phyloP scores from a whole-genome alignment of 2,888 invertebrate genomes.

The Myopa testacea region DNA sequence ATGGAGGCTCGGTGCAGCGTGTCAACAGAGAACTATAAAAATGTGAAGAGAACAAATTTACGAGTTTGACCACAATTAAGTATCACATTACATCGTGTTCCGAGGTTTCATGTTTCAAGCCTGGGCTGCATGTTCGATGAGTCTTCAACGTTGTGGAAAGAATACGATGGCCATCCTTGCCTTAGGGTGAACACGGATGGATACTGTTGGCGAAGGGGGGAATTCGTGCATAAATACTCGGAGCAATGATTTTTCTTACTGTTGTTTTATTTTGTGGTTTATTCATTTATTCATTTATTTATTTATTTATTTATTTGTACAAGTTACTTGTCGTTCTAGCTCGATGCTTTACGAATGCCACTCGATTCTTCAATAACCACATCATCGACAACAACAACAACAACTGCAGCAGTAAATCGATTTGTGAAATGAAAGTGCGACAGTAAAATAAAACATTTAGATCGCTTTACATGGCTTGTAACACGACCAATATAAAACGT shows the following conservation, averaged over 20 bases:
- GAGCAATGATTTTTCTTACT: not conserved
- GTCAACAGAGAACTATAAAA: not conserved
- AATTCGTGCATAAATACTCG: not conserved
- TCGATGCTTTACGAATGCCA: not conserved
- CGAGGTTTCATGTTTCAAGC: conserved; percentile 41
- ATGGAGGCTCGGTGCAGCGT: not conserved
- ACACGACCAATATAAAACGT: conserved; percentile 49
- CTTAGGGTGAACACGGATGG: not conserved
- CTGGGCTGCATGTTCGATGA: conserved; percentile 60
- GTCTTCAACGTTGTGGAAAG: conserved; percentile 56
- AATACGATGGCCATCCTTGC: not conserved
- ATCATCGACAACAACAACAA: conserved; percentile 25
- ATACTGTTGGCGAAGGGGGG: not conserved
- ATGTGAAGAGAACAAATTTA: conserved; percentile 60
- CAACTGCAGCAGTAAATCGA: conserved; percentile 35
- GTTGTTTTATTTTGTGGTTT: conserved; percentile 12
- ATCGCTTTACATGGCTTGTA: conserved; percentile 63
- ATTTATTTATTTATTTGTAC: not conserved
- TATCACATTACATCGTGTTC: conserved; percentile 68
- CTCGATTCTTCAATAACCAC: conserved; percentile 27
- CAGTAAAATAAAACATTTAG: conserved; percentile 62
- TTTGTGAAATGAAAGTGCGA: conserved; percentile 33
- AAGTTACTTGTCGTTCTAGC: conserved; percentile 8
- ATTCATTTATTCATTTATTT: not conserved
- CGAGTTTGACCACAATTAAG: conserved; percentile 67